Evolutionary conservation across 2,797 vertebrate genomes (phyloP).

Genomic region (Artibeus lituratus): DNA sequence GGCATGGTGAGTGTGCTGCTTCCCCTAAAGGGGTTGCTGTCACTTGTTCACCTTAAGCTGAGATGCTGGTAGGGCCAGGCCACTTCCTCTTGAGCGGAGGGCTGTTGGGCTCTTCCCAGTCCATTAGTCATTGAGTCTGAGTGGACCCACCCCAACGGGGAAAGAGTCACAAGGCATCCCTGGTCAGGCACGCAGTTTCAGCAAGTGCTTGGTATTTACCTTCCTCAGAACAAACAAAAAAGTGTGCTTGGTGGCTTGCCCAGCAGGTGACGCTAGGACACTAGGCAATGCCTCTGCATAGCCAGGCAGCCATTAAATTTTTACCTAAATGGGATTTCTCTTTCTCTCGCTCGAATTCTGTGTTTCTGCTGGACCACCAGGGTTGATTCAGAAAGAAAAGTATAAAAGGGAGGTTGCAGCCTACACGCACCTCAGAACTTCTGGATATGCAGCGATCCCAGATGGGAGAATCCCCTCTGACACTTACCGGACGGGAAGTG

Average conservation of each 20-base stretch:
- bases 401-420: neutral
- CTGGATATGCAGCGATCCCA: neutral
- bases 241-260: neutral
- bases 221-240: neutral
- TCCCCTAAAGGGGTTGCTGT: neutral
- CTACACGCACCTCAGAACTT: neutral
- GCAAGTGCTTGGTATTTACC: neutral
- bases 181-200: neutral
- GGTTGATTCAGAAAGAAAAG: neutral
- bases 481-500: fast-evolving
- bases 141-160: neutral
- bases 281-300: neutral
- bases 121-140: neutral
- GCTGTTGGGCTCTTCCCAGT: neutral
- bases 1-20: fast-evolving
- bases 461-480: neutral
- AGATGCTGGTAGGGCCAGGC: neutral
- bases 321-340: neutral
- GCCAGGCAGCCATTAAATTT: neutral
- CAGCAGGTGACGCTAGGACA: conserved; percentile 32
- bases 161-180: neutral
- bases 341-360: neutral
- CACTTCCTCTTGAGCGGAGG: too few relatives aligned
- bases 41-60: neutral
- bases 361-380: neutral